phyloP scores from a whole-genome alignment of 2,888 invertebrate genomes.

The Perdita meconis region DNA sequence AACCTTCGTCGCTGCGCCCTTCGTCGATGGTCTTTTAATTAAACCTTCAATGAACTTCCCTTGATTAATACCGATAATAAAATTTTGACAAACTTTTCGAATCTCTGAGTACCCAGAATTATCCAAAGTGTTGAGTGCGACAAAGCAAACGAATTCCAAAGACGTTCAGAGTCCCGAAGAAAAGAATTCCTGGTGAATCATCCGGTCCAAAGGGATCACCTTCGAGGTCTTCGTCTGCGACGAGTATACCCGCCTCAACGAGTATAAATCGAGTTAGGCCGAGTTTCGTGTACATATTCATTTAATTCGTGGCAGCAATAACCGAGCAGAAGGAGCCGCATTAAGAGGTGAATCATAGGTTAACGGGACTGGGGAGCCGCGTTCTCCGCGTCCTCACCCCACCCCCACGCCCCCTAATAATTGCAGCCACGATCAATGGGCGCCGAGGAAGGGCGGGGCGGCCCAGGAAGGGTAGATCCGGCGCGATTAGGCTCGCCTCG shows the following conservation, averaged over 20 bases:
- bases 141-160: background rate
- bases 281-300: constrained; percentile 83
- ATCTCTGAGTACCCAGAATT: too few relatives aligned
- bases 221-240: background rate
- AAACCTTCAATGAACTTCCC: too few relatives aligned
- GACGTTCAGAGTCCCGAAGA: background rate
- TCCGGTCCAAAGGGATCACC: background rate
- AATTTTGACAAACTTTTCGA: too few relatives aligned
- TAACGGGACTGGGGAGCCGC: constrained; percentile 68
- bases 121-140: background rate
- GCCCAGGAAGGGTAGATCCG: constrained; percentile 73
- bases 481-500: constrained; percentile 69
- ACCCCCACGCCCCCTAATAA: constrained; percentile 55
- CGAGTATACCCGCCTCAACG: constrained; percentile 35
- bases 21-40: background rate
- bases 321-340: constrained; percentile 74
- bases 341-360: constrained; percentile 82
- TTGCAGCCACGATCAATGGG: constrained; percentile 61
- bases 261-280: constrained; percentile 79
- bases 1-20: constrained; percentile 40
- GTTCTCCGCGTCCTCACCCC: constrained; percentile 41
- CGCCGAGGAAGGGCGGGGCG: constrained; percentile 21
- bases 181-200: constrained; percentile 18
- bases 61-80: too few relatives aligned
- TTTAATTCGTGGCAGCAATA: constrained; percentile 76